Conservation (phyloP, 2,797 vertebrate genomes). For the Anguilla megastoma region DNA sequence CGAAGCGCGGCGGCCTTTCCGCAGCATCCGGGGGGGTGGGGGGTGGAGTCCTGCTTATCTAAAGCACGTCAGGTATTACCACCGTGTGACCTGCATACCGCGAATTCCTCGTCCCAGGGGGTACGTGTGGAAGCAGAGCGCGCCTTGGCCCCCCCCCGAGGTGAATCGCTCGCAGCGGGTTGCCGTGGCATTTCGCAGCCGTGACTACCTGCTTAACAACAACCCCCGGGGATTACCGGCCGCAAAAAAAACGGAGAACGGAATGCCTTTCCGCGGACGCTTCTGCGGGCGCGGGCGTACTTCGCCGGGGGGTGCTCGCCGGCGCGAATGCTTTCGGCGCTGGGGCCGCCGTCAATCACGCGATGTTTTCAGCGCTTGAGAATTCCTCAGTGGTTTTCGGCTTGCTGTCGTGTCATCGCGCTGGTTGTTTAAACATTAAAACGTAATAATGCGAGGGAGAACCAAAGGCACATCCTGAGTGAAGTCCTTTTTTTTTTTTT, state of each 20-base stretch:
- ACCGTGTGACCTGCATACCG: constrained; percentile 37
- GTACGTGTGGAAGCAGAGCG: constrained; percentile 62
- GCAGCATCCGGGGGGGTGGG: background rate
- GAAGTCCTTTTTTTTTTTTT: background rate
- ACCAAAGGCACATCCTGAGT: background rate
- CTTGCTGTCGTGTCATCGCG: too few relatives aligned
- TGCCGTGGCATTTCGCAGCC: background rate
- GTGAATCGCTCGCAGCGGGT: background rate
- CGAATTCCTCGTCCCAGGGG: constrained; percentile 55
- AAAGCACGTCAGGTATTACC: constrained; percentile 36
- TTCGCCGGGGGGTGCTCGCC: too few relatives aligned
- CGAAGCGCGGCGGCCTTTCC: background rate
- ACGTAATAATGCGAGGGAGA: background rate
- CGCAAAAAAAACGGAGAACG: background rate
- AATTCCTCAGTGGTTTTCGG: too few relatives aligned
- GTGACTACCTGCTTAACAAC: too few relatives aligned
- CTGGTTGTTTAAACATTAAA: background rate
- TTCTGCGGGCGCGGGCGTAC: background rate
- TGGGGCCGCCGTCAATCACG: too few relatives aligned
- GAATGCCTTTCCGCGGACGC: background rate
- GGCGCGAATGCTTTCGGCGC: too few relatives aligned
- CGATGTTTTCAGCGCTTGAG: too few relatives aligned
- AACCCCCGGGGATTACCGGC: background rate
- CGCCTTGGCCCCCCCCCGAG: background rate
- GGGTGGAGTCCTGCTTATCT: constrained; percentile 37